phyloP scores from a whole-genome alignment of 2,113 vertebrate genomes.

The Corythaeola cristata region DNA sequence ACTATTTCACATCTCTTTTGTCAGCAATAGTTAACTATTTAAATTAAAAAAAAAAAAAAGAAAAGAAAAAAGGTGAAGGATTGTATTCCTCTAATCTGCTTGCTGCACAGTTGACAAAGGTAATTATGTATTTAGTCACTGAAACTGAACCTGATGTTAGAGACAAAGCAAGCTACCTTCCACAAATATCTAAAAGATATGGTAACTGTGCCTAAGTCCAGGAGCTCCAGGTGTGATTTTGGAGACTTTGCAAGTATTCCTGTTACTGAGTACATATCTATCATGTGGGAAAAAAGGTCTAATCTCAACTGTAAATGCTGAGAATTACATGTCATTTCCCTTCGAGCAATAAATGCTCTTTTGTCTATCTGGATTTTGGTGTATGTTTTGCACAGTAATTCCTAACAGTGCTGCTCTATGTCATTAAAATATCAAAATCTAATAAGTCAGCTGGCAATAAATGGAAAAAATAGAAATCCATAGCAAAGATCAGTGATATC shows the following conservation, averaged over 20 bases:
- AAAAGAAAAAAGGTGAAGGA: neutral
- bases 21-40: neutral
- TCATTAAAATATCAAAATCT: constrained; percentile 57
- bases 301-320: constrained; percentile 8
- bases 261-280: neutral
- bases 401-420: neutral
- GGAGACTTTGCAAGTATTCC: neutral
- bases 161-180: neutral
- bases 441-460: constrained; percentile 36
- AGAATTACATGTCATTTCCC: neutral
- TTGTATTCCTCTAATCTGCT: neutral
- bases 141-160: neutral
- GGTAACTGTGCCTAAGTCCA: neutral
- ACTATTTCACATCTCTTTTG: constrained; percentile 30
- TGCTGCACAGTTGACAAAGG: neutral
- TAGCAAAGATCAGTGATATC: constrained; percentile 74
- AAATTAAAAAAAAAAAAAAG: neutral
- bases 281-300: neutral
- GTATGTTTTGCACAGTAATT: constrained; percentile 23
- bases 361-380: constrained; percentile 32
- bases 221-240: neutral
- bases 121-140: neutral
- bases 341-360: constrained; percentile 11
- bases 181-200: neutral
- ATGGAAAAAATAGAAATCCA: constrained; percentile 53